Base-by-base conservation (phyloP, 1,140 invertebrate genomes). In the Rhagoletis zephyria region DNA sequence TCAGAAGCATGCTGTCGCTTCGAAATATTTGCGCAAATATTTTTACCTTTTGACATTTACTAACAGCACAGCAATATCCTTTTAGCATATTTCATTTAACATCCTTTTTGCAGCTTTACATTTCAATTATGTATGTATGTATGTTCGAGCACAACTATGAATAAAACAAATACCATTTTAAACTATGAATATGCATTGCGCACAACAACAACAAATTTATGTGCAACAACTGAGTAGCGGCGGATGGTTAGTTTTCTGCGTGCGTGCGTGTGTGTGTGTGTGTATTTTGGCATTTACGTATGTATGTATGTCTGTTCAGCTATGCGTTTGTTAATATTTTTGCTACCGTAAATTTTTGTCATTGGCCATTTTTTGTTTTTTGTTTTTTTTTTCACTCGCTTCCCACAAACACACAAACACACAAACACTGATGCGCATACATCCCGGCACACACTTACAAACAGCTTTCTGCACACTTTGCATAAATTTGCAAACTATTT, bases 41-140 rank as follows among this genome's bases (percentile, higher is more conserved):
- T 59, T 81, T 81, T 81, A 81, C 74, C 74, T 81, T 56, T 81
- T 51, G 48, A 56, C 74, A 81, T 81, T 19, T n/a, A 1, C 45
- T 81, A 81, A 81, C 4, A 14, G 74, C 45, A 81, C 4, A 14
- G 74, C 45, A 59, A 56, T 56, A 56, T 81, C 48, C 48, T 81
- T 30, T 81, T 56, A 19, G 74, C 74, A 81, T 81, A 81, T 81
- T 81, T 81, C 51, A 59, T 59, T 45, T 48, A 16, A 16, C 74
- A 56, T 19, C 74, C 74, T 56, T 56, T 81, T 81, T 48, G 19
- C 74, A 51, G 48, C n/a, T 81, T 81, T 81, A 10, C 74, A 81
- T 81, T 81, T 81, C 74, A 81, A 81, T 81, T 81, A 81, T 81
- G 30, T 30, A 30, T 30, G 30, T 30, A 30, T 30, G 30, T 30